These are phyloP conservation scores for Conus betulinus DNA, from an alignment of 1,140 invertebrate genomes.

Conservation along the genomic window DNA sequence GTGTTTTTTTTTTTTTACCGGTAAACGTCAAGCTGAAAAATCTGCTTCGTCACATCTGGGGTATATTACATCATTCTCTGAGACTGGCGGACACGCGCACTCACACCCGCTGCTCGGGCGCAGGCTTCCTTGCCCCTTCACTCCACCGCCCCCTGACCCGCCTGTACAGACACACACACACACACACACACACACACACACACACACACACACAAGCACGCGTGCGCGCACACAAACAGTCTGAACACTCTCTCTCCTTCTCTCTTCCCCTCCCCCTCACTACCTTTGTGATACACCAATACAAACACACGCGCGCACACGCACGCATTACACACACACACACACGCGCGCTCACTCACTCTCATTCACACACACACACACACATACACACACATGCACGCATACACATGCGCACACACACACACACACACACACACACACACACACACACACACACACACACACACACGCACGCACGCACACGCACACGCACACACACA, in stretches of 20 bases:
- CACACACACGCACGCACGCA: neutral
- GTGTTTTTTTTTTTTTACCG: too few species aligned
- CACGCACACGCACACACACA: neutral
- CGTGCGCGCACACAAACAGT: neutral
- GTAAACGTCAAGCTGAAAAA: too few species aligned
- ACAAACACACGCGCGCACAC: too few species aligned
- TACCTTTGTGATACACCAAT: neutral
- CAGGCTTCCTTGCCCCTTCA: neutral
- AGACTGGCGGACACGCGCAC: neutral
- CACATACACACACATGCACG: neutral
- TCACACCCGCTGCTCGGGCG: neutral
- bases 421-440: neutral
- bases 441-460: neutral
- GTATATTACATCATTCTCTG: neutral
- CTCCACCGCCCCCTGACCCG: neutral
- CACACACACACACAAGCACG: too few species aligned
- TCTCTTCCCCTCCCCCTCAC: neutral
- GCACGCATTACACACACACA: too few species aligned
- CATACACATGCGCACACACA: neutral
- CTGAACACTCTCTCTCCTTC: neutral
- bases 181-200: too few species aligned
- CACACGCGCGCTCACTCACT: neutral
- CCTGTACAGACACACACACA: neutral
- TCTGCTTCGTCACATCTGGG: too few species aligned
- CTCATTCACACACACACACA: neutral